Evolutionary conservation across 1,140 invertebrate genomes (phyloP), one percentile per base, ranked within the genome.

Genomic region (Colletes latitarsis): DNA sequence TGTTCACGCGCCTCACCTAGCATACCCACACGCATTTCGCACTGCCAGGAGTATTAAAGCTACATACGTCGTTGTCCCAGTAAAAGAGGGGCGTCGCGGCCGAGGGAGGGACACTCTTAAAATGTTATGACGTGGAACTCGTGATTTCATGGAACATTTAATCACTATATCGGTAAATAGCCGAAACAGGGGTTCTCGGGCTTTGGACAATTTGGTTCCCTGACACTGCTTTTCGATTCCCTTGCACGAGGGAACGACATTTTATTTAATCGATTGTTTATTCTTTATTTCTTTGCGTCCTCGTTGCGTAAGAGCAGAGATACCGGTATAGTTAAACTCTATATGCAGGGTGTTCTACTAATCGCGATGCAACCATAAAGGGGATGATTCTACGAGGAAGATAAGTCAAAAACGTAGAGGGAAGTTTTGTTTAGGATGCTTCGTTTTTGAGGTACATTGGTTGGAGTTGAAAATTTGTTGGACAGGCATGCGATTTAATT

Each of bases 121-220:
- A 93, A 93, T 92, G 89, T 92, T 93, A 92, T 91, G 93, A 92
- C 84, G 90, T 93, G 92, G 91, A 93, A 93, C 91, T 91, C 77
- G 90, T 92, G 91, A 93, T 93, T 93, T 93, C 93, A 92, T 92
- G 91, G 82, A 91, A 92, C 92, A 91, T 93, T 93, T 93, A 91
- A 91, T 93, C 89, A 92, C 88, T 89, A 85, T 92, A 92, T 92
- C 89, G 88, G 90, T 90, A 91, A 92, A 92, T 89, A 90, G 85
- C 85, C 82, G 80, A 87, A 85, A 88, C 79, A 86, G 90, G 82
- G 84, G 81, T 89, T 88, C 86, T 88, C 88, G 76, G 77, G 53
- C 82, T 63, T 72, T 17, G 43, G 60, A 21, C 41, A 17, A 5
- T 15, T 55, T 21, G 15, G 52, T 53, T 43, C 55, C 10, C 57